A percentile compares a stretch with the other conserved stretches of the same genome.
Conservation (phyloP, 2,888 invertebrate species). For the Bibio marci region DNA sequence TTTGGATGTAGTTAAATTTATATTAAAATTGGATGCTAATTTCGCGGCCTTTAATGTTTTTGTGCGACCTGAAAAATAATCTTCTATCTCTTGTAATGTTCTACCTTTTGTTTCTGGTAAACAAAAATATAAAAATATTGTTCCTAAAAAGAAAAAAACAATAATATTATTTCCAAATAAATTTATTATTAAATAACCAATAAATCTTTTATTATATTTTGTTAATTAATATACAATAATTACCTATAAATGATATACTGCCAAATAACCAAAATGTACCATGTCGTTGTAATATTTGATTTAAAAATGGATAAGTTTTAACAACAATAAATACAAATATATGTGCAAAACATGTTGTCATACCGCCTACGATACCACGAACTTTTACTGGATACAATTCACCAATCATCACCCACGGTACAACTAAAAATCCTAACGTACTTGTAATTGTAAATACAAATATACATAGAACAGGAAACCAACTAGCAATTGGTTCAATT, state of each 20-base stretch:
- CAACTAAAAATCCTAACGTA: constrained; percentile 47
- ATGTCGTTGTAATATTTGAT: constrained; percentile 32
- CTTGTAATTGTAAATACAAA: constrained; percentile 42
- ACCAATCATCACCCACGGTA: constrained; percentile 61
- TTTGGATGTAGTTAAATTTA: background rate
- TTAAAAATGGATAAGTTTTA: constrained; percentile 43
- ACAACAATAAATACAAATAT: constrained; percentile 47
- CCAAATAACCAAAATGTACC: constrained; percentile 47
- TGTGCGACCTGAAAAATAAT: constrained; percentile 47
- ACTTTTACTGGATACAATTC: constrained; percentile 54
- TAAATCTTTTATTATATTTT: background rate
- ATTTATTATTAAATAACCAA: constrained; percentile 1
- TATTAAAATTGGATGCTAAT: constrained; percentile 7
- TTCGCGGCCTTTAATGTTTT: constrained; percentile 31
- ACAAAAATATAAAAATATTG: constrained; percentile 43
- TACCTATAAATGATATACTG: constrained; percentile 37
- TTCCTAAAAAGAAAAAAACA: constrained; percentile 25
- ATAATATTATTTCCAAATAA: constrained; percentile 1
- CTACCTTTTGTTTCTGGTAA: constrained; percentile 52
- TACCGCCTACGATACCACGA: constrained; percentile 45
- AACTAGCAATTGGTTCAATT: constrained; percentile 28
- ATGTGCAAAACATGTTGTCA: constrained; percentile 49
- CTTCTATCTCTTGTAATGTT: constrained; percentile 50
- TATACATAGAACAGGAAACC: constrained; percentile 44
- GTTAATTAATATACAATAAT: constrained; percentile 12